phyloP scores from a whole-genome alignment of 2,797 vertebrate species.

The Bufotes viridis region DNA sequence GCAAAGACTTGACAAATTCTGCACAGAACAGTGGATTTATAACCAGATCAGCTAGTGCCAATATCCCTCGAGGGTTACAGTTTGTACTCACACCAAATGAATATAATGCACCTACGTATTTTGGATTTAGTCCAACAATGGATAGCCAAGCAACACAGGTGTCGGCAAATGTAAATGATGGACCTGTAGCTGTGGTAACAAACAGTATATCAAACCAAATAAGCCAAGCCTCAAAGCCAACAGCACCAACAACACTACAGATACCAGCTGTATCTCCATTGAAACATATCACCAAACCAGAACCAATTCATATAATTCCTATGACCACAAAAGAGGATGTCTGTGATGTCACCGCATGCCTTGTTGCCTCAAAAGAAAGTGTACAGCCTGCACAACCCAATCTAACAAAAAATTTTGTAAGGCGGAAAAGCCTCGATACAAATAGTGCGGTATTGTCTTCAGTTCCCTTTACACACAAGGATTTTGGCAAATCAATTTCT shows the following conservation, averaged over 20 bases:
- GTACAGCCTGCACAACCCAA: conserved; percentile 75
- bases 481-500: conserved; percentile 88
- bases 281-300: conserved; percentile 75
- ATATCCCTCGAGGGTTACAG: conserved; percentile 88
- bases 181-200: conserved; percentile 75
- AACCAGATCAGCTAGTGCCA: conserved; percentile 84
- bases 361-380: conserved; percentile 78
- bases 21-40: conserved; percentile 83
- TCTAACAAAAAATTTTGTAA: conserved; percentile 82
- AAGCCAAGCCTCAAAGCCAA: conserved; percentile 74
- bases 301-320: conserved; percentile 76
- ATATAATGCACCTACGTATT: conserved; percentile 84
- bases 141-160: conserved; percentile 79
- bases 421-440: conserved; percentile 90
- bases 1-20: conserved; percentile 87
- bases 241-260: conserved; percentile 82
- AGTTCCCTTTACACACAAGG: conserved; percentile 76
- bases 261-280: conserved; percentile 77
- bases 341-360: conserved; percentile 78
- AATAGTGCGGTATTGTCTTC: conserved; percentile 85
- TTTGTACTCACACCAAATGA: conserved; percentile 90
- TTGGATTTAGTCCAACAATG: conserved; percentile 82
- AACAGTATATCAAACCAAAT: conserved; percentile 81
- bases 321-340: conserved; percentile 74
- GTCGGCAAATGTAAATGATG: conserved; percentile 76